phyloP scores from a whole-genome alignment of 2,888 invertebrate species.

The Athalia cordata region DNA sequence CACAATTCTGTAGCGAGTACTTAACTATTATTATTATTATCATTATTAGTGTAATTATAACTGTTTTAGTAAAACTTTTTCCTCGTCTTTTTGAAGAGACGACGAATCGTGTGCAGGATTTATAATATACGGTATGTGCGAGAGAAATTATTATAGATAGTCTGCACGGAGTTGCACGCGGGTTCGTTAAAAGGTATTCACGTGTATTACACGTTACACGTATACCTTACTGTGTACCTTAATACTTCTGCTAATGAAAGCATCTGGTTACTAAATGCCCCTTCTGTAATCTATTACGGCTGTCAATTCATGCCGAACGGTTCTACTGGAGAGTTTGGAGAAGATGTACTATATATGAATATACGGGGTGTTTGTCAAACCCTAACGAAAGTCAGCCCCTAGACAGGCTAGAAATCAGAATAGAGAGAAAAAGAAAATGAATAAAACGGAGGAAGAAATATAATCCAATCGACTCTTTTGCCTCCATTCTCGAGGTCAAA shows the following conservation, averaged over 20 bases:
- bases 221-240: not conserved
- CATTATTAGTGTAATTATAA: too few relatives aligned
- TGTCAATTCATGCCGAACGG: slow-evolving; percentile 27
- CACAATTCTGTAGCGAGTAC: too few relatives aligned
- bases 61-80: too few relatives aligned
- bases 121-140: not conserved
- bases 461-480: too few relatives aligned
- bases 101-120: not conserved
- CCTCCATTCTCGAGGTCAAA: too few relatives aligned
- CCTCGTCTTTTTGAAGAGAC: not conserved
- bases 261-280: slow-evolving; percentile 33
- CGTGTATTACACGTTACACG: too few relatives aligned
- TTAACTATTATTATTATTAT: too few relatives aligned
- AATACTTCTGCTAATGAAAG: slow-evolving; percentile 36
- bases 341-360: not conserved
- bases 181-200: slow-evolving; percentile 33
- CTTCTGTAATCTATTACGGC: slow-evolving; percentile 31
- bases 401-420: not conserved
- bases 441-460: not conserved
- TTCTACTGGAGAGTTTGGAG: not conserved
- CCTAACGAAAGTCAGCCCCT: not conserved
- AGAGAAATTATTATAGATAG: not conserved
- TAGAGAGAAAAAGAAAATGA: not conserved
- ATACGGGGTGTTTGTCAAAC: not conserved
- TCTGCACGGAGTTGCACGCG: not conserved